Evolutionary conservation across 2,797 vertebrate species (phyloP).

Genomic region (Morus bassanus): DNA sequence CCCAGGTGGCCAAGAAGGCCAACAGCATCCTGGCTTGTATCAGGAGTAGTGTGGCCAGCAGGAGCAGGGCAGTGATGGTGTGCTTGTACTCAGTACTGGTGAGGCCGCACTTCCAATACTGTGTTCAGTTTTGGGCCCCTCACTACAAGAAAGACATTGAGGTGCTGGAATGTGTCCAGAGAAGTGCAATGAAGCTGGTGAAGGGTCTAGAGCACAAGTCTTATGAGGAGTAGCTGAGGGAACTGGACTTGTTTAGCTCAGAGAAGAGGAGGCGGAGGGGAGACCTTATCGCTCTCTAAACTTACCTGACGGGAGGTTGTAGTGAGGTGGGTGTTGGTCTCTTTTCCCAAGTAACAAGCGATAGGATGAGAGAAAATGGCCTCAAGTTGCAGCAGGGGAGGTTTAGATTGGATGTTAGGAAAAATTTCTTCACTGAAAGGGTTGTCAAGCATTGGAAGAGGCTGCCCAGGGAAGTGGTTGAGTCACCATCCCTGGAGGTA

Average conservation of each 20-base stretch:
- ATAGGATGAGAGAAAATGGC: not conserved
- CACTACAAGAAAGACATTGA: not conserved
- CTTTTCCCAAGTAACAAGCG: fast-evolving
- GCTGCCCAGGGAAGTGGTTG: not conserved
- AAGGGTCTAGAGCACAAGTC: not conserved
- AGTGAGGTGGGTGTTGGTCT: fast-evolving
- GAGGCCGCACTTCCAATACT: fast-evolving
- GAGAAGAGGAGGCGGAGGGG: not conserved
- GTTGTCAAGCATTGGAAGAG: not conserved
- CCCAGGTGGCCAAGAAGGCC: not conserved
- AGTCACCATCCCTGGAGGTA: not conserved
- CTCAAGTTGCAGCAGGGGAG: fast-evolving
- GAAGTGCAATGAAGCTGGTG: fast-evolving
- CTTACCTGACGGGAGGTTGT: fast-evolving
- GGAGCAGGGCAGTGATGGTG: not conserved
- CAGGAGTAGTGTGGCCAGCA: not conserved
- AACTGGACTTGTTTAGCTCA: not conserved
- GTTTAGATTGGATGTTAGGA: not conserved
- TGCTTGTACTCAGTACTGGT: fast-evolving
- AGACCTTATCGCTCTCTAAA: fast-evolving
- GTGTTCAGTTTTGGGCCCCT: not conserved
- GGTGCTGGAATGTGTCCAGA: not conserved
- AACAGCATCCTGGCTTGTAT: not conserved
- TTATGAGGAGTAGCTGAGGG: not conserved
- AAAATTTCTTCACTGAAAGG: not conserved